Percentiles rank a stretch among this genome's conserved stretches.
Evolutionary conservation across 2,888 invertebrate species (phyloP).

Genomic region (Drosophila rubida): DNA sequence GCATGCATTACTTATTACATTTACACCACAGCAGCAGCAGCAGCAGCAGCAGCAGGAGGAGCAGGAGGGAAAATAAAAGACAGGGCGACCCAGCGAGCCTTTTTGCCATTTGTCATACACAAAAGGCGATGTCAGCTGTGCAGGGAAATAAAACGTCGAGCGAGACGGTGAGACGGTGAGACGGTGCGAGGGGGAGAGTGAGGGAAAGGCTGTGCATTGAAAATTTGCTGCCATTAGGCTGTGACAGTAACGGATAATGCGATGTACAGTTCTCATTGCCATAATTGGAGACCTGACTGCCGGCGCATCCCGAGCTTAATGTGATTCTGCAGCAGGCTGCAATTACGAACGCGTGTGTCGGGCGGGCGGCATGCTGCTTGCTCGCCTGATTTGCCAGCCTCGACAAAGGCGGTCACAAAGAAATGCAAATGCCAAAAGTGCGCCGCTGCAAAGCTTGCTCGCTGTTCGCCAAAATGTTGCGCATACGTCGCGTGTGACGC

Average conservation of each 20-base stretch:
- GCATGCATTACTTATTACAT: constrained; percentile 63
- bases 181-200: neutral
- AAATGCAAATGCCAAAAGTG: constrained; percentile 57
- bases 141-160: constrained; percentile 53
- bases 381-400: constrained; percentile 10
- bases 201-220: constrained; percentile 15
- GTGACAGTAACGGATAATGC: constrained; percentile 41
- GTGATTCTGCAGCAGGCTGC: constrained; percentile 2
- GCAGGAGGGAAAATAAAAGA: constrained; percentile 9
- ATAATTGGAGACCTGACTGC: constrained; percentile 51
- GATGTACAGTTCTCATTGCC: constrained; percentile 52
- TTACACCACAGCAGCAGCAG: constrained; percentile 27
- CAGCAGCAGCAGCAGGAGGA: neutral
- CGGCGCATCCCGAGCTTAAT: neutral
- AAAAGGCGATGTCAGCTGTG: constrained; percentile 59
- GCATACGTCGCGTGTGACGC: constrained; percentile 31
- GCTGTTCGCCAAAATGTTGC: constrained; percentile 43
- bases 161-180: too few relatives aligned
- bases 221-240: constrained; percentile 56
- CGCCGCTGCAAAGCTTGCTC: neutral
- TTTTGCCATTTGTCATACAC: constrained; percentile 62
- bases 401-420: constrained; percentile 44
- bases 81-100: constrained; percentile 32
- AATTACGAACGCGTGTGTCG: constrained; percentile 9
- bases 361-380: neutral